phyloP scores from a whole-genome alignment of 2,888 invertebrate genomes.

The Unio pictorum region DNA sequence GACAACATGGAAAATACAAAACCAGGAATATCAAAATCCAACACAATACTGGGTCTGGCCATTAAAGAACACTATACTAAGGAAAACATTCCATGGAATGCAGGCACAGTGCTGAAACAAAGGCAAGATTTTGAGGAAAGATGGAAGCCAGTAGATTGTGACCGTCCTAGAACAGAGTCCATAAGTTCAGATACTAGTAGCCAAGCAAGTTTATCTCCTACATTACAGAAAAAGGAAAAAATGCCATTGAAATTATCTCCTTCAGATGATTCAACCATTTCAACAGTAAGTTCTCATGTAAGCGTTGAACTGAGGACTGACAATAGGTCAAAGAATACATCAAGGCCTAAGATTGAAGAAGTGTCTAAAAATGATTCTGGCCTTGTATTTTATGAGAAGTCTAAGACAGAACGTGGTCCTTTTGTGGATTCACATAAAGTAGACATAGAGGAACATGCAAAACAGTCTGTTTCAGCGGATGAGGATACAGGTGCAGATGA shows the following conservation, averaged over 20 bases:
- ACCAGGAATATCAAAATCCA: slow-evolving; percentile 5
- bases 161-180: too few relatives aligned
- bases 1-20: slow-evolving; percentile 13
- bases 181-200: too few relatives aligned
- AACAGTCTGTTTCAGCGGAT: not conserved
- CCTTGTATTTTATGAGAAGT: not conserved
- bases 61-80: slow-evolving; percentile 73
- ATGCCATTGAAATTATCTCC: not conserved
- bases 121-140: slow-evolving; percentile 78
- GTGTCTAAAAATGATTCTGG: too few relatives aligned
- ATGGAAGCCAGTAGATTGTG: slow-evolving; percentile 1
- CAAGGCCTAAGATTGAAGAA: too few relatives aligned
- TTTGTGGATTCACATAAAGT: too few relatives aligned
- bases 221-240: not conserved
- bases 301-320: too few relatives aligned
- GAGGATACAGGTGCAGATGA: not conserved
- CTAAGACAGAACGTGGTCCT: not conserved
- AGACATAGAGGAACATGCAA: too few relatives aligned
- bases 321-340: too few relatives aligned
- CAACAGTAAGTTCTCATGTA: too few relatives aligned
- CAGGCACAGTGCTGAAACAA: slow-evolving; percentile 79
- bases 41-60: not conserved
- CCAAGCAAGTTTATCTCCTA: not conserved
- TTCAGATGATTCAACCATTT: not conserved
- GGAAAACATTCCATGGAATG: slow-evolving; percentile 79